These are phyloP conservation scores for Agelas oroides DNA, from an alignment of 37 sponge, comb jelly and placozoan genomes.

Conservation along the genomic window DNA sequence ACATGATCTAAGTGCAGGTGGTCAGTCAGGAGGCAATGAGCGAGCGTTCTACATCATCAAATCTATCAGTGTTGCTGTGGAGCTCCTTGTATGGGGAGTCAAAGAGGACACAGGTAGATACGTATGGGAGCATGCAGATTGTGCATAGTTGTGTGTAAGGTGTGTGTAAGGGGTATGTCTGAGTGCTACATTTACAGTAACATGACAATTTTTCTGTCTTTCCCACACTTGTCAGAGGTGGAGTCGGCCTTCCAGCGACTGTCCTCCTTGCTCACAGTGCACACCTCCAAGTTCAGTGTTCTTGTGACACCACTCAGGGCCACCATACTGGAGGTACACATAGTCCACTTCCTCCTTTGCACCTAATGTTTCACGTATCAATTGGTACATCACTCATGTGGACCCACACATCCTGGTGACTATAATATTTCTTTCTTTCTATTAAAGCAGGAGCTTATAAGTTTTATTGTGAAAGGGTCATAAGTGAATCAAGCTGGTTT, in stretches of 20 bases:
- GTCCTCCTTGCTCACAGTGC: constrained; percentile 55
- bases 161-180: neutral
- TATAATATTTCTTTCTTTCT: too few species aligned
- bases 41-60: constrained; percentile 39
- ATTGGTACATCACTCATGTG: too few species aligned
- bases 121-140: neutral
- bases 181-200: too few species aligned
- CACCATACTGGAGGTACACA: constrained; percentile 45
- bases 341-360: too few species aligned
- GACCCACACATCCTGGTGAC: too few species aligned
- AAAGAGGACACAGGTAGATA: constrained; percentile 8
- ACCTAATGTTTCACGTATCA: too few species aligned
- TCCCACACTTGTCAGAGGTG: constrained; percentile 21
- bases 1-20: neutral
- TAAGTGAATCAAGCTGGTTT: too few species aligned
- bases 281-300: constrained; percentile 61
- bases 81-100: constrained; percentile 42
- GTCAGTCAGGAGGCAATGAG: neutral
- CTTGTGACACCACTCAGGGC: constrained; percentile 68
- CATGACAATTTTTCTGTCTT: too few species aligned
- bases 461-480: too few species aligned
- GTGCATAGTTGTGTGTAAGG: neutral
- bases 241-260: constrained; percentile 55
- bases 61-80: constrained; percentile 39
- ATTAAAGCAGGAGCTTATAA: too few species aligned